phyloP scores from a whole-genome alignment of 2,888 invertebrate species.

The Troglohyphantes excavatus region DNA sequence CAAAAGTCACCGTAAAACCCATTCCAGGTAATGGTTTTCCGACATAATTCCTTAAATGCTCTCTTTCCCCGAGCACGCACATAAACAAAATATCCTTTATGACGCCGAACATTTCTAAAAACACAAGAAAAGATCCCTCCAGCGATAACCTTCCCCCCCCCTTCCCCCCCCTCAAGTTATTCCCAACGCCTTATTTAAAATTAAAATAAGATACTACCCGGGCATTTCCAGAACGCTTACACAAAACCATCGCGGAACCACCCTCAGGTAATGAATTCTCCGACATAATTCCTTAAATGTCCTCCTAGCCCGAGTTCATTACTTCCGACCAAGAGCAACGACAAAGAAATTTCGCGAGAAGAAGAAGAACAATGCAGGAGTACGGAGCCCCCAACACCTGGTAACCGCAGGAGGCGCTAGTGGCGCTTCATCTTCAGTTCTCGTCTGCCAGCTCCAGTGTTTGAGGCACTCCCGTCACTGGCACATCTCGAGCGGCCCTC shows the following conservation, averaged over 20 bases:
- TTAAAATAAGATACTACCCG: background rate
- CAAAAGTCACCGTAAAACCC: too few relatives aligned
- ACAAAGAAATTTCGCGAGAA: slow-evolving; percentile 19
- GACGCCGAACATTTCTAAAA: too few relatives aligned
- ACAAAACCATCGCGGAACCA: background rate
- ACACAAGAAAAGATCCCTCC: too few relatives aligned
- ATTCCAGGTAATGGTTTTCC: too few relatives aligned
- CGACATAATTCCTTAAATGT: slow-evolving; percentile 21
- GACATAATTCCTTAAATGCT: too few relatives aligned
- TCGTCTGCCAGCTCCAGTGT: background rate
- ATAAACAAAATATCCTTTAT: too few relatives aligned
- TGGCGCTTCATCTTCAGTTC: slow-evolving; percentile 19
- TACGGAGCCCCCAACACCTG: slow-evolving; percentile 25
- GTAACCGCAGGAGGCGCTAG: slow-evolving; percentile 34
- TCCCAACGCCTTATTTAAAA: too few relatives aligned
- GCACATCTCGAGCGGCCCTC: background rate
- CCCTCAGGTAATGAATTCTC: slow-evolving; percentile 37
- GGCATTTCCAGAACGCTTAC: background rate
- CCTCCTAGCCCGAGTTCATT: slow-evolving; percentile 34
- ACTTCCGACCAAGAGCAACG: slow-evolving; percentile 9
- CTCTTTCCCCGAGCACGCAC: too few relatives aligned
- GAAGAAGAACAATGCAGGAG: background rate
- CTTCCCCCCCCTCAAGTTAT: too few relatives aligned
- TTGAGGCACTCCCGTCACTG: slow-evolving; percentile 25
- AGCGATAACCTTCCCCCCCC: too few relatives aligned